Evolutionary conservation across 1,140 invertebrate genomes (phyloP), one percentile per base, ranked within the genome.

Genomic region (Polypedilum pembai): DNA sequence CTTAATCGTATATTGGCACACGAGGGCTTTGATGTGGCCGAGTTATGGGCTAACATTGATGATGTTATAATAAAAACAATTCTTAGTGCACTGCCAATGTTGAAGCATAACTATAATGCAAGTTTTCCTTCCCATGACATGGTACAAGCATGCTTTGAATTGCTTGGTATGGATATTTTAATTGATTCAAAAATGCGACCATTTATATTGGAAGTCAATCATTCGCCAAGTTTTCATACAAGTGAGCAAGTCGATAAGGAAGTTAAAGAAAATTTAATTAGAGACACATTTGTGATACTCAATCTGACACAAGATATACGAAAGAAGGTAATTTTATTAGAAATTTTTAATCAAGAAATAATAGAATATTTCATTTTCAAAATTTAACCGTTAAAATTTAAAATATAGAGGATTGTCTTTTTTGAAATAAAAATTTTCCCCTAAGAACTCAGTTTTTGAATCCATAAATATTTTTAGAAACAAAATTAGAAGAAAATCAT

Each of bases 1-100:
- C 85, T 95, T 76, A 93, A 93, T 80, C 87, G 87, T 76, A 91
- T 90, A 83, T 83, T 94, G 79, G 79, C 84, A 74, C 84, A 85
- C 20, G 87, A 91, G 77, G 88, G 89, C 21, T 87, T 92, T 73
- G 88, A 94, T 80, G 86, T 93, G 18, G 86, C 89, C 8, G 87
- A 87, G 75, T 80, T 95, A 75, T 93, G 93, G 92, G 81, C 83
- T n/a, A 87, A 88, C 76, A 92, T 96, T 77, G 94, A 96, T 80
- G 93, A 95, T 80, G 89, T 94, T 15, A 93, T 96, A 40, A 90
- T 95, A 24, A 96, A 96, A 85, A 96, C 94, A 0, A 84, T 95
- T 33, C 86, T 96, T 63, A 90, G 93, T 20, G 92, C 93, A 7
- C 90, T 91, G 85, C 91, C 93, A 0, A 88, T 92, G 73, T 83